These are phyloP conservation scores for Pogonocherus hispidulus DNA, from an alignment of 2,888 invertebrate species.

Conservation along the genomic window DNA sequence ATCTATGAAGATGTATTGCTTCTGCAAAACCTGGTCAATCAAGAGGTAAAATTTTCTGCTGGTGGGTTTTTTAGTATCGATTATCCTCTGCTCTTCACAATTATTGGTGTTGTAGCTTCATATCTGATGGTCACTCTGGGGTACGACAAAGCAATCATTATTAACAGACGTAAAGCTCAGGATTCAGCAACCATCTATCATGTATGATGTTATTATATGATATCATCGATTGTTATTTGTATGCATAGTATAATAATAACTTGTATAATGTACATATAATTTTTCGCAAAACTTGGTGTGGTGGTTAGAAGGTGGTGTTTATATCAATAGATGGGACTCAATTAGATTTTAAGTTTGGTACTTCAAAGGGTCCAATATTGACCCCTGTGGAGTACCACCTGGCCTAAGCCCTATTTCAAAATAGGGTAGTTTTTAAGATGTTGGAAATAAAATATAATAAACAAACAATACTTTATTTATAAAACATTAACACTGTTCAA, in stretches of 20 bases:
- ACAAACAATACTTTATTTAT: constrained; percentile 31
- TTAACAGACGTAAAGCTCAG: neutral
- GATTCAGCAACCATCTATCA: neutral
- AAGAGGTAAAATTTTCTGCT: constrained; percentile 31
- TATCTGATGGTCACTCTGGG: constrained; percentile 38
- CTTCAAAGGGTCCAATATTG: no score
- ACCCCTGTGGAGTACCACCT: no score
- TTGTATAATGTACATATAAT: no score
- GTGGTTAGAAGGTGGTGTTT: no score
- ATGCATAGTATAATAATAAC: no score
- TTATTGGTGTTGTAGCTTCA: constrained; percentile 37
- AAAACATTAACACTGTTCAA: constrained; percentile 25
- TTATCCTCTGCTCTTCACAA: constrained; percentile 35
- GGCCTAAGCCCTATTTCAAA: no score
- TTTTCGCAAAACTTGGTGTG: no score
- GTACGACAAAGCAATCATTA: constrained; percentile 21
- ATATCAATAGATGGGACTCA: no score
- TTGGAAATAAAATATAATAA: neutral
- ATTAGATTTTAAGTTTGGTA: no score
- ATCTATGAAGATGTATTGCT: constrained; percentile 36
- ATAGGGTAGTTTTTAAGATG: no score
- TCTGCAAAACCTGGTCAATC: constrained; percentile 26
- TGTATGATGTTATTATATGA: no score
- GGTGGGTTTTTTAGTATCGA: constrained; percentile 43
- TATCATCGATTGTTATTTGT: no score